Conservation (phyloP, 2,797 vertebrate species). For the Pyrocephalus nanus region DNA sequence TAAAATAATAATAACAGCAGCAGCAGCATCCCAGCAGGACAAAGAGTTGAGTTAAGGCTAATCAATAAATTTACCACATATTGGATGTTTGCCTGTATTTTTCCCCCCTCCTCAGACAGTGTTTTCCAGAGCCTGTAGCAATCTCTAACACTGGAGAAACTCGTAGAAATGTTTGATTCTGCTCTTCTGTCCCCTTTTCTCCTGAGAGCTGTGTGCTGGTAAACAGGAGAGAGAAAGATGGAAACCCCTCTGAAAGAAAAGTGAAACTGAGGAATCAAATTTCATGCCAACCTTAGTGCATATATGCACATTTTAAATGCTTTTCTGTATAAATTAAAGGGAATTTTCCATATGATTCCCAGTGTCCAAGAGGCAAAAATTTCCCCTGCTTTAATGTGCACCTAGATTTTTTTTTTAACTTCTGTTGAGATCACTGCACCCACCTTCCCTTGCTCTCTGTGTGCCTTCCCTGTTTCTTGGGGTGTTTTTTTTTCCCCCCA, state of each 20-base stretch:
- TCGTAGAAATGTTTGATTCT: neutral
- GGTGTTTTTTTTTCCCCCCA: neutral
- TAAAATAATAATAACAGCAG: neutral
- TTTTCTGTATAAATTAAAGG: neutral
- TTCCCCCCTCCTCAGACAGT: no score
- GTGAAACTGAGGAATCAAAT: neutral
- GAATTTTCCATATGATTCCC: neutral
- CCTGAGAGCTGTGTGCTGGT: neutral
- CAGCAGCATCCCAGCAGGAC: neutral
- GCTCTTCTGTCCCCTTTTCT: neutral
- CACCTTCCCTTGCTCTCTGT: neutral
- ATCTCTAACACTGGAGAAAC: neutral
- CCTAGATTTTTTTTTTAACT: neutral
- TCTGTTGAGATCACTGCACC: neutral
- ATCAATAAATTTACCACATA: rapidly evolving
- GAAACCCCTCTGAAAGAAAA: neutral
- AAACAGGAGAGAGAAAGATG: neutral
- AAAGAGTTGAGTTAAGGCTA: neutral
- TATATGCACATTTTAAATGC: neutral
- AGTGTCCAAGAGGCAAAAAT: neutral
- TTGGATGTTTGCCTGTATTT: rapidly evolving
- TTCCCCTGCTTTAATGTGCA: neutral
- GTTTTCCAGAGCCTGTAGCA: neutral
- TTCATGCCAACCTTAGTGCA: neutral
- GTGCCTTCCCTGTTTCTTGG: neutral